These are phyloP conservation scores for Tringa solitaria DNA, from an alignment of 2,113 vertebrate species.

Conservation along the genomic window DNA sequence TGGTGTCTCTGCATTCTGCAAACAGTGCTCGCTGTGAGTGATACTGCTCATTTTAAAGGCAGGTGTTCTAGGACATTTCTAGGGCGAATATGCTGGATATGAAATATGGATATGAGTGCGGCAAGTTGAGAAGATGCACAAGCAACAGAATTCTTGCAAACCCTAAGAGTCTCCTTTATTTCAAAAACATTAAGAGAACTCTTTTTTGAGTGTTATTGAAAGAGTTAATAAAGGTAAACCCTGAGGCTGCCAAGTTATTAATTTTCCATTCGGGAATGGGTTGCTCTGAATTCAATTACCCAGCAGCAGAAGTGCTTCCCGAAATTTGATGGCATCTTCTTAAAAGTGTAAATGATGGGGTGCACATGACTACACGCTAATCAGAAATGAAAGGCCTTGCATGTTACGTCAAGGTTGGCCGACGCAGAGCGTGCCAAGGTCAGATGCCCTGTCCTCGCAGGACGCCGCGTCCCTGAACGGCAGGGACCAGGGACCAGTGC, in stretches of 20 bases:
- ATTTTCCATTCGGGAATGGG: conserved; percentile 5
- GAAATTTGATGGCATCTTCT: background rate
- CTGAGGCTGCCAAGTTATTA: conserved; percentile 1
- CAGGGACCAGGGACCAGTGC: background rate
- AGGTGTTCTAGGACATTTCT: background rate
- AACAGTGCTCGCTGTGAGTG: background rate
- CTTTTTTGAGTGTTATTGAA: background rate
- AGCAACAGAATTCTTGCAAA: background rate
- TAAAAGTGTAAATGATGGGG: background rate
- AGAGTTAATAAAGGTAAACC: background rate
- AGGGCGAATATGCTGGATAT: background rate
- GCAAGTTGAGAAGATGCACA: background rate
- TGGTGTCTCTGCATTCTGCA: background rate
- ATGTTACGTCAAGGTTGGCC: accelerated
- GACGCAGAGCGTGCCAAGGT: background rate
- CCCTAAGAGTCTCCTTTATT: background rate
- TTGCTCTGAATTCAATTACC: conserved; percentile 32
- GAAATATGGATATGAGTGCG: background rate
- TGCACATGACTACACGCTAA: background rate
- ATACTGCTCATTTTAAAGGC: background rate
- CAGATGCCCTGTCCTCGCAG: background rate
- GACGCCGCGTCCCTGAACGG: accelerated
- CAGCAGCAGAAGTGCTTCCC: background rate
- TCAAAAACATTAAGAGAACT: background rate
- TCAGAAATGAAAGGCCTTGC: background rate